Conservation (phyloP, 92 coral and sea anemone genomes). For the Phenganax marumi region DNA sequence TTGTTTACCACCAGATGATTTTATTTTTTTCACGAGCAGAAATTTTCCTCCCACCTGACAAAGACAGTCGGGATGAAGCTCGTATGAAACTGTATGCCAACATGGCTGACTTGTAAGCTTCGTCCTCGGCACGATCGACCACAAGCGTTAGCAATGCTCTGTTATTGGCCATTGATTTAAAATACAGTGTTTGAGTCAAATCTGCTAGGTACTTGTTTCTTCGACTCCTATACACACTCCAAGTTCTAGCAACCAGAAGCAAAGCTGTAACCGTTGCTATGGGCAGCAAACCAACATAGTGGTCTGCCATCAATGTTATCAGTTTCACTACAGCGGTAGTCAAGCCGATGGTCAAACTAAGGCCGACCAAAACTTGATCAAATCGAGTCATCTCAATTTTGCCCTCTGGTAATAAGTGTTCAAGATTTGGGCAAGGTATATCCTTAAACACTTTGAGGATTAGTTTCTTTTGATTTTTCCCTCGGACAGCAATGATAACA, state of each 20-base stretch:
- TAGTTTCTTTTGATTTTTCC: conserved; percentile 70
- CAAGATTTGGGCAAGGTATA: conserved; percentile 76
- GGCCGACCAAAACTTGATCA: conserved; percentile 64
- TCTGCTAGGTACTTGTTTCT: conserved; percentile 76
- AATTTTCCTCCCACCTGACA: conserved; percentile 45
- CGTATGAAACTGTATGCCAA: conserved; percentile 77
- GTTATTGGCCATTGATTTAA: conserved; percentile 84
- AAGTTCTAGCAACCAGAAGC: conserved; percentile 65
- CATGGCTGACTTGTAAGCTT: conserved; percentile 67
- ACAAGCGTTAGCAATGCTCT: conserved; percentile 74
- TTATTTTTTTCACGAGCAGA: too few species aligned
- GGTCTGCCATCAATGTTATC: conserved; percentile 73
- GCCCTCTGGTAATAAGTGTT: conserved; percentile 82
- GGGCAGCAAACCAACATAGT: conserved; percentile 62
- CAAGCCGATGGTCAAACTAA: conserved; percentile 64
- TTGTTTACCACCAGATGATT: too few species aligned
- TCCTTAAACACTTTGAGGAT: conserved; percentile 78
- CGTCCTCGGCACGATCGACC: conserved; percentile 82
- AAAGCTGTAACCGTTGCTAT: conserved; percentile 67
- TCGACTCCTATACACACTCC: conserved; percentile 78
- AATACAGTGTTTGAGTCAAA: conserved; percentile 74
- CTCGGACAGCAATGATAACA: conserved; percentile 75
- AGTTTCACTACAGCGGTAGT: conserved; percentile 67
- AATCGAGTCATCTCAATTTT: conserved; percentile 76
- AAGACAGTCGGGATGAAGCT: conserved; percentile 58